Base-by-base conservation (phyloP, 1,140 invertebrate genomes). In the Pseudoatta argentina region DNA sequence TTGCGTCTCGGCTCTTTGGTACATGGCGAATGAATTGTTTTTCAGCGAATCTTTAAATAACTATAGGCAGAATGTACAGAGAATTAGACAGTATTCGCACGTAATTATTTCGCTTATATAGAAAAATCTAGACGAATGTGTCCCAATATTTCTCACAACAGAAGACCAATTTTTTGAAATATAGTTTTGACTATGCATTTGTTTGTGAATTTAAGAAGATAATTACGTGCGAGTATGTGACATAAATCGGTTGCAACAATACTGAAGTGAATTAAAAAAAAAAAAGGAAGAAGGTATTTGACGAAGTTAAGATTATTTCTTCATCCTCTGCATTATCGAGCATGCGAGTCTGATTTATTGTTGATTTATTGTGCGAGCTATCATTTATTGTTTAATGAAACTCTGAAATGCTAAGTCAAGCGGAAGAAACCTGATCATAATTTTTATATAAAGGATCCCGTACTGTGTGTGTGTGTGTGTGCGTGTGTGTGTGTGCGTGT, bases 151-250 rank as follows among this genome's bases (percentile, higher is more conserved):
- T 55, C 18, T 57, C n/a, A 21, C n/a, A 51, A 16, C 8, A 27
- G 34, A 66, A 64, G 6, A 51, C 10, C 5, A 30, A 66, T 51
- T 30, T 66, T 79, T 67, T 55, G 3, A 55, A 24, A 57, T 57
- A 55, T 27, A 34, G 2, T n/a, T 48, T 39, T 55, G 12, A 18
- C 21, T 64, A 10, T 16, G 21, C 57, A 27, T 63, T 77, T 7
- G 0, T 39, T 21, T 75, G 3, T 30, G 44, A 67, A 78, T 8
- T 21, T 79, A 64, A 14, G n/a, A 67, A 53, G 48, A 69, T 79
- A 79, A 79, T 81, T 69, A 81, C n/a, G 16, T 81, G 64, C 64
- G 77, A 57, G n/a, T 81, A 57, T 16, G 30, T 34, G 48, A 39
- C 10, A 69, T 24, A 79, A 79, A 69, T 69, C 14, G n/a, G 27